Percentiles rank a stretch among this genome's conserved stretches.
Evolutionary conservation across 1,140 invertebrate genomes (phyloP).

Genomic region (Amyelois transitella): DNA sequence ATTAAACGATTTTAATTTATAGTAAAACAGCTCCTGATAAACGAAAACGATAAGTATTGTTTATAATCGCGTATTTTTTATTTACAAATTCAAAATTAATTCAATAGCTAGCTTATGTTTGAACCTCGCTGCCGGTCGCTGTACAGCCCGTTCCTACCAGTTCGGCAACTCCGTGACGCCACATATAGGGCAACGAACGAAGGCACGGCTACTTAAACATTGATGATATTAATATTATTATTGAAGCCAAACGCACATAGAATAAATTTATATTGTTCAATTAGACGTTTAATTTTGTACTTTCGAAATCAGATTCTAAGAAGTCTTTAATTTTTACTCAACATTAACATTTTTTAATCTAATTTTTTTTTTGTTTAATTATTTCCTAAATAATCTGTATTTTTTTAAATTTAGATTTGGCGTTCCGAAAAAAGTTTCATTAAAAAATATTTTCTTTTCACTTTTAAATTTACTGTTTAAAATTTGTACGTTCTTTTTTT

Average conservation of each 20-base stretch:
- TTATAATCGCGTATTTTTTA: too few relatives aligned
- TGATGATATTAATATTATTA: constrained; percentile 45
- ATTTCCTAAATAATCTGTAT: constrained; percentile 70
- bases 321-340: constrained; percentile 66
- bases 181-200: constrained; percentile 57
- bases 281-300: constrained; percentile 68
- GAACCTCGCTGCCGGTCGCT: neutral
- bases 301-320: constrained; percentile 70
- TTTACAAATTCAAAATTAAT: too few relatives aligned
- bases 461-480: constrained; percentile 64
- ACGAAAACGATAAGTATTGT: too few relatives aligned
- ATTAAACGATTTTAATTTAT: too few relatives aligned
- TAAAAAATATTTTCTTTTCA: constrained; percentile 71
- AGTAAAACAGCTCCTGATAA: too few relatives aligned
- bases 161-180: constrained; percentile 30
- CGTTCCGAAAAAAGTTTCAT: constrained; percentile 70
- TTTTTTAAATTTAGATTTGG: constrained; percentile 68
- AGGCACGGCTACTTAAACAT: constrained; percentile 69
- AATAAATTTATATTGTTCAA: constrained; percentile 61
- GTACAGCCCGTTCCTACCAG: neutral
- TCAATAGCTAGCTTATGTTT: neutral
- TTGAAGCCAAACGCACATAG: constrained; percentile 68
- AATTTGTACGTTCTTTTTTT: constrained; percentile 72
- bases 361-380: constrained; percentile 55
- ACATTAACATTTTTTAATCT: constrained; percentile 60